Percentiles rank a stretch among this genome's conserved stretches.
These are phyloP conservation scores for Nothoprocta pentlandii DNA, from an alignment of 2,113 vertebrate genomes.

Conservation along the genomic window DNA sequence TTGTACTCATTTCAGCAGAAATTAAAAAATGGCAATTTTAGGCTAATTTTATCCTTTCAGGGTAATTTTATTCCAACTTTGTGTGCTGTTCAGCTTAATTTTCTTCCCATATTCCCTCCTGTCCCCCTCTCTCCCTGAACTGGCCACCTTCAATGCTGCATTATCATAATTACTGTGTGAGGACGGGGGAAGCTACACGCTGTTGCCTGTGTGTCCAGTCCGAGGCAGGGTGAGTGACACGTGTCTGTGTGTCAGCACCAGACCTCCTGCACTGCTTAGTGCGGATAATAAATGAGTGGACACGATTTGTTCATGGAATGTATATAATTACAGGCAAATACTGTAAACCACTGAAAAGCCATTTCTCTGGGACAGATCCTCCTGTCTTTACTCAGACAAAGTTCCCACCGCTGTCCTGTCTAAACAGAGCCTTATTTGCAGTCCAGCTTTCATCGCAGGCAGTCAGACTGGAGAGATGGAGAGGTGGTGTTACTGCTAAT, in stretches of 20 bases:
- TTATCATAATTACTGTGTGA: neutral
- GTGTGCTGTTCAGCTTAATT: conserved; percentile 17
- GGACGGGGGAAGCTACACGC: neutral
- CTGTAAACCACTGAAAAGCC: conserved; percentile 52
- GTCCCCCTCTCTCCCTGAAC: neutral
- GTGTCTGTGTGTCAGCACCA: neutral
- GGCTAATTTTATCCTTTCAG: neutral
- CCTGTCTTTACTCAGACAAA: conserved; percentile 59
- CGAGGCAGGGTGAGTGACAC: conserved; percentile 9
- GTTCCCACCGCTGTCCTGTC: conserved; percentile 15
- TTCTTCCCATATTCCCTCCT: neutral
- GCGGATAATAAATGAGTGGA: neutral
- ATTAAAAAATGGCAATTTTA: neutral
- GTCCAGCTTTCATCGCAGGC: neutral
- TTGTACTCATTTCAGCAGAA: neutral
- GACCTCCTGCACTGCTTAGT: neutral
- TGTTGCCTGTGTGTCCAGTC: neutral
- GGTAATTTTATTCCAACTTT: conserved; percentile 3
- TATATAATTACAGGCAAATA: conserved; percentile 42
- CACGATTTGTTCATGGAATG: conserved; percentile 21
- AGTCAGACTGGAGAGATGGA: neutral
- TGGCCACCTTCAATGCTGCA: neutral
- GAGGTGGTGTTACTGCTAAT: neutral
- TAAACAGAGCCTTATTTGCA: conserved; percentile 29
- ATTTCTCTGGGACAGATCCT: conserved; percentile 45